Conservation (phyloP, 2,888 invertebrate genomes). For the Philaethria dido region DNA sequence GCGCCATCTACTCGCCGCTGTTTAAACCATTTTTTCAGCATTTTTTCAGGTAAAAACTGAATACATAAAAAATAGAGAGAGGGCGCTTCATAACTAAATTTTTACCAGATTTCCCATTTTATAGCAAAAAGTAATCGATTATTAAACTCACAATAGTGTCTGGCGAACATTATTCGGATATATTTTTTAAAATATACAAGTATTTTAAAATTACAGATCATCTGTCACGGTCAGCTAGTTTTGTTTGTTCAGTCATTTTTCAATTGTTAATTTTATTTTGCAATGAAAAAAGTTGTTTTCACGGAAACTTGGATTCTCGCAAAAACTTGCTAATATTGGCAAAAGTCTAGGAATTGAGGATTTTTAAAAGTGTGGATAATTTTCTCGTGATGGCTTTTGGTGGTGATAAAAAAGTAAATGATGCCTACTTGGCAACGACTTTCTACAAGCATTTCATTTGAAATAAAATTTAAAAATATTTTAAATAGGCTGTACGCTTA, state of each 20-base stretch:
- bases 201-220: conserved; percentile 14
- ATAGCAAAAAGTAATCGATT: conserved; percentile 25
- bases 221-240: conserved; percentile 12
- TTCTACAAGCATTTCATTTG: background rate
- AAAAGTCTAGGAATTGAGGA: conserved; percentile 6
- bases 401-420: background rate
- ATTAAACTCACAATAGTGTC: conserved; percentile 11
- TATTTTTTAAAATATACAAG: conserved; percentile 7
- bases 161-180: background rate
- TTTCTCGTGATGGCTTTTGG: conserved; percentile 17
- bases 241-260: conserved; percentile 11
- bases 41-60: conserved; percentile 55
- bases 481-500: background rate
- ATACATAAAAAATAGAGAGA: conserved; percentile 56
- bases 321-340: conserved; percentile 13
- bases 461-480: background rate
- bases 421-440: background rate
- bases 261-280: conserved; percentile 7
- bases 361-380: conserved; percentile 18
- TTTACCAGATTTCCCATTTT: conserved; percentile 15
- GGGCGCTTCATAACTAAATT: conserved; percentile 52
- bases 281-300: conserved; percentile 3
- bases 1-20: conserved; percentile 59
- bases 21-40: conserved; percentile 44
- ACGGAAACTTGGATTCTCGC: background rate